Base-by-base conservation (phyloP, 2,113 vertebrate genomes). In the Mirza zaza region DNA sequence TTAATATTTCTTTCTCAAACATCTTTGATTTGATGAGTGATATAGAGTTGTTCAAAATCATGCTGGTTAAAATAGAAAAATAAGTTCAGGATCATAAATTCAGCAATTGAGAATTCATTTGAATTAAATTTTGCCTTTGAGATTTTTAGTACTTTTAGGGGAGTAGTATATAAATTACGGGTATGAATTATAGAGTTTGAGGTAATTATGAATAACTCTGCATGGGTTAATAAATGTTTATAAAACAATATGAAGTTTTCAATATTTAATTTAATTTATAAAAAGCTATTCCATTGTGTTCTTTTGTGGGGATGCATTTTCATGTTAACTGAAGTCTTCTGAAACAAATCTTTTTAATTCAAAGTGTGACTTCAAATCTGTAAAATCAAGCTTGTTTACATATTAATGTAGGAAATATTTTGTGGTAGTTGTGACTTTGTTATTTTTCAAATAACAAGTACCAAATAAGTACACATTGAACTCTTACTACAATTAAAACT, bases 231-330 rank as follows among this genome's bases (percentile, higher is more conserved):
- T 93, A n/a, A 95, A 20, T 82, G n/a, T 86, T 85, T 90, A 20
- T 77, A 57, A 97, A 94, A 32, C 8, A 89, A 6, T 59, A n/a
- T 80, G 91, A 87, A 50, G 36, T 94, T 84, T 87, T 61, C 17
- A 76, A 1, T 45, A 57, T 91, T 97, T 93, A 85, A 85, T 59
- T 92, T 97, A 57, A 80, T 94, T 92, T 93, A 29, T 83, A 61
- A 87, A 91, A 84, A 94, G 15, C 34, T 59, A 32, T 82, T 86
- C 39, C 14, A 42, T 50, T 81, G 17, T 55, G 34, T 65, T 89
- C 21, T 70, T 95, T 63, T 79, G 39, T 93, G 83, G 25, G 5
- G 73, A 80, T 39, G 6, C 25, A 68, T 90, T 91, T 94, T 73
- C 17, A 57, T 1, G 4, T 80, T 90, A 91, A 79, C 23, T 67